These are phyloP conservation scores for Illadopsis cleaveri DNA, from an alignment of 2,113 vertebrate species.

Conservation along the genomic window DNA sequence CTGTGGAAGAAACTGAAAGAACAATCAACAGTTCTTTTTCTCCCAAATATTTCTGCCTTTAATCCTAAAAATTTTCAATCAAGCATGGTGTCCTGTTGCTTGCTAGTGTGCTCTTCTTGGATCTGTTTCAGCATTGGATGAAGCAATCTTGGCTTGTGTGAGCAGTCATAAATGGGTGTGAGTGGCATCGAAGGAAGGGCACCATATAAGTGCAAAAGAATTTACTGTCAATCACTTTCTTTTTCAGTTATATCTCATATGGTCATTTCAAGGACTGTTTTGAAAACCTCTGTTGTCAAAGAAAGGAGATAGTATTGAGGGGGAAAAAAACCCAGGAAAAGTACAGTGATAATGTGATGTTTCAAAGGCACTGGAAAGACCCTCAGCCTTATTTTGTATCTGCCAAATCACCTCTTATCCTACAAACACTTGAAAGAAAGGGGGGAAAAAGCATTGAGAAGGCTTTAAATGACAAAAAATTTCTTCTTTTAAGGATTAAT, in stretches of 20 bases:
- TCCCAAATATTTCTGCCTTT: background rate
- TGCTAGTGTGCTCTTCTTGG: background rate
- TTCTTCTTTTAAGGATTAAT: background rate
- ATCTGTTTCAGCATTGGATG: background rate
- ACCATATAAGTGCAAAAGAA: background rate
- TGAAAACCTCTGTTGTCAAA: background rate
- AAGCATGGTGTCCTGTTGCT: background rate
- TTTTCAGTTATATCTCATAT: background rate
- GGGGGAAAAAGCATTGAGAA: background rate
- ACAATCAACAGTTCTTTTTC: background rate
- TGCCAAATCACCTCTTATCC: background rate
- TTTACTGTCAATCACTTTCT: background rate
- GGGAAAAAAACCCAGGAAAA: fast-evolving
- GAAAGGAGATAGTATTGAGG: background rate
- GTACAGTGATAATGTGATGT: background rate
- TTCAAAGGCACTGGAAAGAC: background rate
- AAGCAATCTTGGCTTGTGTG: background rate
- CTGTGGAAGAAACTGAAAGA: background rate
- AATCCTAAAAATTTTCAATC: background rate
- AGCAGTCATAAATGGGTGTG: background rate
- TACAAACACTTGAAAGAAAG: background rate
- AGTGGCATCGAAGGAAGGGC: background rate
- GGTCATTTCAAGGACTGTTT: background rate
- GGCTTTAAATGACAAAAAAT: background rate
- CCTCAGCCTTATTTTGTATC: background rate